phyloP scores from a whole-genome alignment of 2,888 invertebrate species.

The Clistopyga incitator region DNA sequence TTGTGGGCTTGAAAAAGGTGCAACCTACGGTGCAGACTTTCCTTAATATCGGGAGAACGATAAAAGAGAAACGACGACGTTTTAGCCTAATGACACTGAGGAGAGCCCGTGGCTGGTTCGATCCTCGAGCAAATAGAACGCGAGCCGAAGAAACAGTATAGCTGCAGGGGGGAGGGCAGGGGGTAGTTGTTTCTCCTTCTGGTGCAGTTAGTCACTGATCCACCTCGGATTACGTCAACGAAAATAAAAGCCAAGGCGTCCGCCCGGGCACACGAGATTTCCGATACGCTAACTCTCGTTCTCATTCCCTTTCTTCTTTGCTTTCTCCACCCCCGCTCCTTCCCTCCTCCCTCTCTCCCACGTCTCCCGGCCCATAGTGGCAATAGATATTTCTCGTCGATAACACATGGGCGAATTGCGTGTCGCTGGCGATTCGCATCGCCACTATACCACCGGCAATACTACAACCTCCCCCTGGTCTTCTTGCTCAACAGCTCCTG shows the following conservation, averaged over 20 bases:
- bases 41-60: background rate
- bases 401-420: constrained; percentile 73
- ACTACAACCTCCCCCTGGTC: constrained; percentile 41
- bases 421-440: constrained; percentile 76
- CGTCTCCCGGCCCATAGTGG: constrained; percentile 29
- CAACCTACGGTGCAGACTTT: background rate
- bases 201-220: constrained; percentile 51
- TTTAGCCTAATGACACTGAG: constrained; percentile 57
- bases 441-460: constrained; percentile 62
- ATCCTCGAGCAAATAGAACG: constrained; percentile 31
- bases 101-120: constrained; percentile 11
- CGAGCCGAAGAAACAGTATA: constrained; percentile 27
- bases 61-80: constrained; percentile 36
- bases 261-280: constrained; percentile 51
- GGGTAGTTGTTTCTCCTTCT: constrained; percentile 29
- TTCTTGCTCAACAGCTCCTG: constrained; percentile 49
- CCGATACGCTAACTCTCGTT: constrained; percentile 60
- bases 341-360: constrained; percentile 16
- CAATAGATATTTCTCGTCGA: constrained; percentile 67
- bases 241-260: constrained; percentile 51
- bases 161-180: too few relatives aligned
- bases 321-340: background rate
- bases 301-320: constrained; percentile 47
- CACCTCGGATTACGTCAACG: constrained; percentile 45
- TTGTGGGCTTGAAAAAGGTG: background rate